A percentile compares a stretch with the other conserved stretches of the same genome.
phyloP scores from a whole-genome alignment of 1,140 invertebrate genomes.

The Drosophila lacteicornis region DNA sequence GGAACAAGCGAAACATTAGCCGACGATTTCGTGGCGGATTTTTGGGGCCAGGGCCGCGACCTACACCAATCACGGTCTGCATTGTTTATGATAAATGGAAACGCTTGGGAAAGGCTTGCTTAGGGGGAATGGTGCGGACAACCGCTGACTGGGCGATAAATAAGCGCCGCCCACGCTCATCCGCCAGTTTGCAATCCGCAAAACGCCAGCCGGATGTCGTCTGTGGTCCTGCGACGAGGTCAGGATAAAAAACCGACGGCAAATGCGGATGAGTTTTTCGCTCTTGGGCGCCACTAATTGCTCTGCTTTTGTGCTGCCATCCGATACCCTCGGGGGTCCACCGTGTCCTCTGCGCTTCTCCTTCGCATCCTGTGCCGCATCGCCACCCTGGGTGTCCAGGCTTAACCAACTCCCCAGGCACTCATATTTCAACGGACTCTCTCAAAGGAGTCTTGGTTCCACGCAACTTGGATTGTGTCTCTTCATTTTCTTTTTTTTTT shows the following conservation, averaged over 20 bases:
- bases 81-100: constrained; percentile 80
- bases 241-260: constrained; percentile 23
- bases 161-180: constrained; percentile 39
- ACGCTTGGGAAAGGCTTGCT: constrained; percentile 33
- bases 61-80: constrained; percentile 65
- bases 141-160: constrained; percentile 45
- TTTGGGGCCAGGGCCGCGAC: constrained; percentile 57
- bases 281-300: constrained; percentile 80
- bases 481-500: constrained; percentile 2
- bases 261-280: constrained; percentile 65
- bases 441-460: constrained; percentile 7
- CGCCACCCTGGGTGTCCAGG: not conserved
- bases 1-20: constrained; percentile 61
- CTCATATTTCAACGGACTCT: constrained; percentile 48
- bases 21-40: constrained; percentile 42
- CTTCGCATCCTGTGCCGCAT: not conserved
- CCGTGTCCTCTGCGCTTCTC: not conserved
- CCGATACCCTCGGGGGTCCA: constrained; percentile 16
- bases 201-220: constrained; percentile 22
- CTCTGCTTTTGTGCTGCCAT: constrained; percentile 56
- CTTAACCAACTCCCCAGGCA: constrained; percentile 27
- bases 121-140: not conserved
- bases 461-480: constrained; percentile 4
- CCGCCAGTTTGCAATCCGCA: not conserved
- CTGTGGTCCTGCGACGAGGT: constrained; percentile 25